Evolutionary conservation across 2,888 invertebrate genomes (phyloP).

Genomic region (Stenichneumon culpator): DNA sequence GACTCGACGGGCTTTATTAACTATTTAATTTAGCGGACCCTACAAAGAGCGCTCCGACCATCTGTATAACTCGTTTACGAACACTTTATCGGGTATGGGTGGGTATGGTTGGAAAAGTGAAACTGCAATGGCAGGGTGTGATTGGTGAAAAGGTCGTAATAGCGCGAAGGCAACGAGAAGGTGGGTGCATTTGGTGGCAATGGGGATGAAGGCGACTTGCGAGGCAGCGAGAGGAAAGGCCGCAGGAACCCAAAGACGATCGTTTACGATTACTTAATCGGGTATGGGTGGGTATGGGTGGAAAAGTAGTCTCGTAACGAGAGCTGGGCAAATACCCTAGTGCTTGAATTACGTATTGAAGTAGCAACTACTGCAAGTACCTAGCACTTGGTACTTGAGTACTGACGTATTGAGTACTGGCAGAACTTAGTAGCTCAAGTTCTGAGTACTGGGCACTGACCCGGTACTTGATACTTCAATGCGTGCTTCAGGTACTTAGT

Average conservation of each 20-base stretch:
- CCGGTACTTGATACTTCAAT: no score
- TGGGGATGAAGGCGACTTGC: background rate
- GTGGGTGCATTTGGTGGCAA: background rate
- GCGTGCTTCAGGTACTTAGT: no score
- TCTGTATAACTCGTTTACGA: background rate
- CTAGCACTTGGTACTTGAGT: no score
- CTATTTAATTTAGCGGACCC: conserved; percentile 1
- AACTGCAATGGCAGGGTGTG: background rate
- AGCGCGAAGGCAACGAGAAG: background rate
- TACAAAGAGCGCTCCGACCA: background rate
- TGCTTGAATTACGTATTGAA: no score
- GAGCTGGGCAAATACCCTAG: no score
- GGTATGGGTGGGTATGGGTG: background rate
- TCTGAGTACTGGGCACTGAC: no score
- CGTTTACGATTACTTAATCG: background rate
- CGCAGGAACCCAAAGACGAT: no score
- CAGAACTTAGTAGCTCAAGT: no score
- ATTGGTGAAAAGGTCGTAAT: background rate
- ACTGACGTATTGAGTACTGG: no score
- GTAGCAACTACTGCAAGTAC: no score
- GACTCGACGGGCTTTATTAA: background rate
- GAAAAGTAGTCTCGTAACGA: background rate
- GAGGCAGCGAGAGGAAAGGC: no score
- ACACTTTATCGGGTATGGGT: background rate
- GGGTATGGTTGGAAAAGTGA: background rate